phyloP scores from a whole-genome alignment of 2,888 invertebrate species.

The Exocentrus adspersus region DNA sequence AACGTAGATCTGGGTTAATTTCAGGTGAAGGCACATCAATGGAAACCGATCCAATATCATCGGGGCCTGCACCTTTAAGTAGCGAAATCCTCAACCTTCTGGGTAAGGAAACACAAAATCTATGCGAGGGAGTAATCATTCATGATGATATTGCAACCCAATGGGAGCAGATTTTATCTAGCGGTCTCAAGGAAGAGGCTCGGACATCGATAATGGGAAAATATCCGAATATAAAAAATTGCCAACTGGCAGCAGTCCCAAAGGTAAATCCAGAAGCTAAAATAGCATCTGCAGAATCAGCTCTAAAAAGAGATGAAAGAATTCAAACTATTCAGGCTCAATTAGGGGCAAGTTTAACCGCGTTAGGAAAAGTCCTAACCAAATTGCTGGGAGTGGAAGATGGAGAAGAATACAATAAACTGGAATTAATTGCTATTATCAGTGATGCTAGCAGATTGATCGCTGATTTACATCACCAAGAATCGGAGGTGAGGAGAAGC shows the following conservation, averaged over 20 bases:
- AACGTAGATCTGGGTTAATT: too few species aligned
- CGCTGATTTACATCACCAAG: conserved; percentile 10
- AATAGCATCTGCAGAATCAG: conserved; percentile 3
- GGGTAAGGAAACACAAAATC: neutral
- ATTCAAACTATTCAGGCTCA: conserved; percentile 2
- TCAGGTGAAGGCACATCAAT: too few species aligned
- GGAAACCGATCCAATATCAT: too few species aligned
- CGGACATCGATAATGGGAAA: neutral
- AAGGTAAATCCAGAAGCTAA: conserved; percentile 13
- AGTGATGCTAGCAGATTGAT: conserved; percentile 19
- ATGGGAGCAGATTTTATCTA: conserved; percentile 15
- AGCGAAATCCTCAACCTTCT: neutral
- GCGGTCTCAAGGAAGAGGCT: conserved; percentile 5
- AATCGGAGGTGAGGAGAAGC: conserved; percentile 10
- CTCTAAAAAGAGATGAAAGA: conserved; percentile 1
- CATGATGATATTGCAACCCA: conserved; percentile 8
- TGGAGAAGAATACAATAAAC: neutral
- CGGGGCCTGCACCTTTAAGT: too few species aligned
- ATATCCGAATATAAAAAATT: conserved; percentile 15
- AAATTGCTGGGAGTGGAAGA: conserved; percentile 5
- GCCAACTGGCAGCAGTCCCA: conserved; percentile 1
- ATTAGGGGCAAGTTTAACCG: conserved; percentile 22
- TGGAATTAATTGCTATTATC: neutral
- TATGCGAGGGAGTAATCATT: neutral
- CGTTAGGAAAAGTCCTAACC: conserved; percentile 7